Evolutionary conservation across 2,797 vertebrate species (phyloP).

Genomic region (Parauchenoglanis punctatus): DNA sequence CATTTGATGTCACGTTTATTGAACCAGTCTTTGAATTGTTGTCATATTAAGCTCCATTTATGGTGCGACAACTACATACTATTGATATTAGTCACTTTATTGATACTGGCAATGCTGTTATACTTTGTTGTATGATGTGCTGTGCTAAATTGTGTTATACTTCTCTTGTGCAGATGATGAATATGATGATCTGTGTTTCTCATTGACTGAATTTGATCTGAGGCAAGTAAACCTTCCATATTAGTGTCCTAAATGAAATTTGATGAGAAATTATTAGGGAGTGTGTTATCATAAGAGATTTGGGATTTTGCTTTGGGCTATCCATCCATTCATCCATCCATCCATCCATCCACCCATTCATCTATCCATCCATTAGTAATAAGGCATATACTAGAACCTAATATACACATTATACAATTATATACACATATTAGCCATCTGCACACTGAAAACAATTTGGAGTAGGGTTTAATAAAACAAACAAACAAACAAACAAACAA

Average conservation of each 20-base stretch:
- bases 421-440: too few relatives aligned
- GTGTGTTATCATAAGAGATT: neutral
- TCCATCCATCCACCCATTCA: neutral
- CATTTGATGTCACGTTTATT: neutral
- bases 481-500: too few relatives aligned
- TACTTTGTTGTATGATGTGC: neutral
- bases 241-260: neutral
- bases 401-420: neutral
- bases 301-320: neutral
- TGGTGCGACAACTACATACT: neutral
- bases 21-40: neutral
- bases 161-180: conserved; percentile 72
- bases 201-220: conserved; percentile 73
- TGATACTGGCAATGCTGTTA: neutral
- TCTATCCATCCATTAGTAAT: neutral
- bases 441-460: too few relatives aligned
- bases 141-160: neutral
- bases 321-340: neutral
- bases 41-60: neutral
- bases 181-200: conserved; percentile 59
- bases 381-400: neutral
- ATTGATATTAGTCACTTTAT: neutral
- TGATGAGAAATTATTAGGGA: neutral
- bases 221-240: conserved; percentile 63
- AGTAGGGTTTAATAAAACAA: too few relatives aligned